Evolutionary conservation across 2,797 vertebrate species (phyloP).

Genomic region (Lepus townsendii): DNA sequence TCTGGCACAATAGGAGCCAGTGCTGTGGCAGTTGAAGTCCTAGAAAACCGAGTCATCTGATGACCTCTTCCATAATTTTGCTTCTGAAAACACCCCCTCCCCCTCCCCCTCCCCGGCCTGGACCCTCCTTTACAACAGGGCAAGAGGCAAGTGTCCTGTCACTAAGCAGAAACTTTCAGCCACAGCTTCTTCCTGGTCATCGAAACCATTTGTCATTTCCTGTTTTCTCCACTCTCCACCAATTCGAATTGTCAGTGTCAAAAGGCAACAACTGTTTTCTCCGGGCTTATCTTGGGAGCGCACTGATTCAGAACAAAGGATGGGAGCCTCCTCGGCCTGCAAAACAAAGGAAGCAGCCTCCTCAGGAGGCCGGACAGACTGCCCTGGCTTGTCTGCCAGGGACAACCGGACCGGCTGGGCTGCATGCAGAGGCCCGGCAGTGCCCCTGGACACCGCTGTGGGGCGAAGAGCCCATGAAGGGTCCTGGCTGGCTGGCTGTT

Average conservation of each 20-base stretch:
- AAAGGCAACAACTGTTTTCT: constrained; percentile 88
- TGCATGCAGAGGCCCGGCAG: background rate
- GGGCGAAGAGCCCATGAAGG: background rate
- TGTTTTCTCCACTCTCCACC: constrained; percentile 87
- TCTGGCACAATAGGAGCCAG: constrained; percentile 67
- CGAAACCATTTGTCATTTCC: constrained; percentile 86
- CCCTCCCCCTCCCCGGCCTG: background rate
- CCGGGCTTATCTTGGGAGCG: constrained; percentile 89
- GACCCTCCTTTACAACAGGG: constrained; percentile 67
- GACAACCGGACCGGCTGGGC: constrained; percentile 74
- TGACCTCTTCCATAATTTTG: constrained; percentile 74
- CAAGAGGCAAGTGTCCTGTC: constrained; percentile 51
- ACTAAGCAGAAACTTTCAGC: constrained; percentile 77
- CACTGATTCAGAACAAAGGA: constrained; percentile 89
- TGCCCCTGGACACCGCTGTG: background rate
- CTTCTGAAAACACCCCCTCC: constrained; percentile 54
- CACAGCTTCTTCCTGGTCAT: constrained; percentile 84
- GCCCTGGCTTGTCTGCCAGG: constrained; percentile 82
- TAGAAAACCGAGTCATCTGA: constrained; percentile 80
- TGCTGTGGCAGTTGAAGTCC: constrained; percentile 72
- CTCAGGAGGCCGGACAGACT: constrained; percentile 82
- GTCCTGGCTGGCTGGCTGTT: background rate
- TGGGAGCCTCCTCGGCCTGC: constrained; percentile 84
- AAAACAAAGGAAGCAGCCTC: constrained; percentile 90
- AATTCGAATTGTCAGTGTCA: constrained; percentile 88